A percentile compares a stretch with the other conserved stretches of the same genome.
Evolutionary conservation across 2,797 vertebrate genomes (phyloP).

Genomic region (Hippoglossus hippoglossus): DNA sequence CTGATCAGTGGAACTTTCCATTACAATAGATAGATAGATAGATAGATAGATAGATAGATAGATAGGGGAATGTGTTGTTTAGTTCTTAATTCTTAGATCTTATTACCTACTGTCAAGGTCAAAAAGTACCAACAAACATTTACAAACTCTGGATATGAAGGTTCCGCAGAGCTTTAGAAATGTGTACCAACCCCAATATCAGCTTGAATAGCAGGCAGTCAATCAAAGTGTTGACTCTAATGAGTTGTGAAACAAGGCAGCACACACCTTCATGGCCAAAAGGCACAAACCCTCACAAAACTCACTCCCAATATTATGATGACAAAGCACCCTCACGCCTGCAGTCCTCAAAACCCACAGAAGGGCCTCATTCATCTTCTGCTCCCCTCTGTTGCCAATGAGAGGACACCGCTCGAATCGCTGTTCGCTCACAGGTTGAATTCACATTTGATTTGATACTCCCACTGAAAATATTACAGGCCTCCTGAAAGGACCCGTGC

Average conservation of each 20-base stretch:
- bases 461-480: slow-evolving; percentile 45
- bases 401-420: slow-evolving; percentile 40
- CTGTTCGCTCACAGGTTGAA: slow-evolving; percentile 42
- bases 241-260: slow-evolving; percentile 68
- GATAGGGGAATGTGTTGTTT: too few relatives aligned
- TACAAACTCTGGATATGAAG: slow-evolving; percentile 13
- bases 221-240: slow-evolving; percentile 62
- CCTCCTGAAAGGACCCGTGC: slow-evolving; percentile 21
- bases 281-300: slow-evolving; percentile 48
- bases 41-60: too few relatives aligned
- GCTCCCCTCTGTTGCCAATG: slow-evolving; percentile 47
- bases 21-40: too few relatives aligned
- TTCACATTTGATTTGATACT: slow-evolving; percentile 61
- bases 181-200: slow-evolving; percentile 29
- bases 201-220: slow-evolving; percentile 49
- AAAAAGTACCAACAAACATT: slow-evolving; percentile 13
- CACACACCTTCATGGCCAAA: slow-evolving; percentile 51
- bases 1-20: too few relatives aligned
- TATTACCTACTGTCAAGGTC: slow-evolving; percentile 8
- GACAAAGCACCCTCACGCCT: slow-evolving; percentile 59
- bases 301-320: slow-evolving; percentile 59
- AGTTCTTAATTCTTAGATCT: too few relatives aligned
- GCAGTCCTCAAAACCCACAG: slow-evolving; percentile 47
- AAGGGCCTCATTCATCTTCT: slow-evolving; percentile 64
- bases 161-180: slow-evolving; percentile 28